Conservation (phyloP, 2,888 invertebrate genomes). For the Phoronis australis region DNA sequence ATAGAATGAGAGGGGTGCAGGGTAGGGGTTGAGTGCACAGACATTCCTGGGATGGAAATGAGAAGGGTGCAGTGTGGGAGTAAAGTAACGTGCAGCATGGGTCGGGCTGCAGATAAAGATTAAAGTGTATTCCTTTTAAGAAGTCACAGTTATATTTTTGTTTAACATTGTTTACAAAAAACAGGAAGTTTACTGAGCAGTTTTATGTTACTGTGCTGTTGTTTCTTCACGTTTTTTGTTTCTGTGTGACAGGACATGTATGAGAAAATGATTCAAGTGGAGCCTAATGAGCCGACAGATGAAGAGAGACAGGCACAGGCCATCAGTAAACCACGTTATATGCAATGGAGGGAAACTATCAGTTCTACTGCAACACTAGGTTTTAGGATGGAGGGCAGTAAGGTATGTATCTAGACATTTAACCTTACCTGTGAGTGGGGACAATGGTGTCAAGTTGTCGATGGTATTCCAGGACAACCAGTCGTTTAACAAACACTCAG, state of each 20-base stretch:
- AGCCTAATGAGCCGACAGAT: slow-evolving; percentile 78
- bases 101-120: not conserved
- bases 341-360: slow-evolving; percentile 51
- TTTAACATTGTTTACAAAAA: not conserved
- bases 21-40: too few relatives aligned
- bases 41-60: too few relatives aligned
- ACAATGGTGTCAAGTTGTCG: too few relatives aligned
- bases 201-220: not conserved
- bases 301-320: slow-evolving; percentile 86
- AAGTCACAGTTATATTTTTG: not conserved
- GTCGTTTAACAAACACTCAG: too few relatives aligned
- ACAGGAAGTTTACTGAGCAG: not conserved
- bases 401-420: too few relatives aligned
- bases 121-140: not conserved
- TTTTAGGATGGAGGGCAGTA: slow-evolving; percentile 50
- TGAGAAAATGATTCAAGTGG: slow-evolving; percentile 94
- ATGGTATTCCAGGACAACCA: too few relatives aligned
- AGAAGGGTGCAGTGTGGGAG: too few relatives aligned
- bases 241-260: slow-evolving; percentile 75
- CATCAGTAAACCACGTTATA: slow-evolving; percentile 74
- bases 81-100: not conserved
- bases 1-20: too few relatives aligned
- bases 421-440: too few relatives aligned
- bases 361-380: slow-evolving; percentile 45
- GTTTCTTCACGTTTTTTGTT: slow-evolving; percentile 1